A percentile compares a stretch with the other conserved stretches of the same genome.
phyloP scores from a whole-genome alignment of 1,140 invertebrate genomes.

The Colletes gigas region DNA sequence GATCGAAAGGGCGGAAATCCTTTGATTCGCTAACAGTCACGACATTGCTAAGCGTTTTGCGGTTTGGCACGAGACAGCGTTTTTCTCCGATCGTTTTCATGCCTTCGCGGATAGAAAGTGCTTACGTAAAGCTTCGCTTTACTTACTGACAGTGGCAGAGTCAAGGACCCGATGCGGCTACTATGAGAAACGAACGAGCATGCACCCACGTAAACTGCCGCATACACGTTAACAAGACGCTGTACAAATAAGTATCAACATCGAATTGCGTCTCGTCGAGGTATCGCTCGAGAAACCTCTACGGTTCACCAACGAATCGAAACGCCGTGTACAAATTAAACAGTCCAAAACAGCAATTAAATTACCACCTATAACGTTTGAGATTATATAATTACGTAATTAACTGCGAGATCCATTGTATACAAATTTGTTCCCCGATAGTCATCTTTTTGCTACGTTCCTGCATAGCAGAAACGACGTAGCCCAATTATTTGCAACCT shows the following conservation, averaged over 20 bases:
- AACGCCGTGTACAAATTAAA: too few relatives aligned
- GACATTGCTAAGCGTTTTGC: constrained; percentile 5
- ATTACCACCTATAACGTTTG: too few relatives aligned
- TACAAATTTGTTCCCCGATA: too few relatives aligned
- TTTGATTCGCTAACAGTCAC: neutral
- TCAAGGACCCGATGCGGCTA: constrained; percentile 43
- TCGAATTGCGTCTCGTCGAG: neutral
- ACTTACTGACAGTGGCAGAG: constrained; percentile 23
- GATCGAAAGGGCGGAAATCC: neutral
- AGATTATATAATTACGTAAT: too few relatives aligned
- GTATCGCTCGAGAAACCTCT: too few relatives aligned
- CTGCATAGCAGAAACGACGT: too few relatives aligned
- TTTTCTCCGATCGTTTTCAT: constrained; percentile 43
- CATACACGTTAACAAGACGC: neutral
- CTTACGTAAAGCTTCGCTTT: constrained; percentile 37
- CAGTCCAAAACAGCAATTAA: too few relatives aligned
- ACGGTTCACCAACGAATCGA: too few relatives aligned
- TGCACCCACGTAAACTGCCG: neutral
- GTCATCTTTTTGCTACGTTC: too few relatives aligned
- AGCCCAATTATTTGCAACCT: too few relatives aligned
- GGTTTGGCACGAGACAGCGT: neutral
- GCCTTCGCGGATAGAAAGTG: constrained; percentile 44
- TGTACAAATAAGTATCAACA: too few relatives aligned
- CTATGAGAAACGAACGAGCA: neutral
- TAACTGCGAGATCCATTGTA: too few relatives aligned